Evolutionary conservation across 2,888 invertebrate genomes (phyloP).

Genomic region (Lymantria dispar): DNA sequence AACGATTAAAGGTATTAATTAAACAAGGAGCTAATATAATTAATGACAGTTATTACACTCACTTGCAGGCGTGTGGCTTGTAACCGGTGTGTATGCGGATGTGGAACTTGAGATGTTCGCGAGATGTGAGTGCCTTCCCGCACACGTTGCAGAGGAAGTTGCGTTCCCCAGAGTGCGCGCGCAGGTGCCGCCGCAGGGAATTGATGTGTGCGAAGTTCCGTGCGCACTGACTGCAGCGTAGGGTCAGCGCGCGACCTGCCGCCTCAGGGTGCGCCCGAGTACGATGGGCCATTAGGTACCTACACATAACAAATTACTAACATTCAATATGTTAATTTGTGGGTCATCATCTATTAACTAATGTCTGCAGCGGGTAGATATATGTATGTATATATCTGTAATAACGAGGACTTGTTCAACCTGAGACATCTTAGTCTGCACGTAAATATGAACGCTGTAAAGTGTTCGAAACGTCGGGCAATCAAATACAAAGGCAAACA

Average conservation of each 20-base stretch:
- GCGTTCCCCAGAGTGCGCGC: conserved; percentile 73
- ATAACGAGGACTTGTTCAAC: too few species aligned
- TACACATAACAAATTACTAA: too few species aligned
- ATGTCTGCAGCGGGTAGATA: too few species aligned
- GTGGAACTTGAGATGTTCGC: conserved; percentile 84
- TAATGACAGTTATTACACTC: conserved; percentile 7
- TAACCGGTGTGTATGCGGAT: conserved; percentile 84
- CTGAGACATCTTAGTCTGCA: too few species aligned
- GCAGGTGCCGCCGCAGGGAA: conserved; percentile 72
- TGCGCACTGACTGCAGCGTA: conserved; percentile 69
- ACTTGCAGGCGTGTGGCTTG: conserved; percentile 83
- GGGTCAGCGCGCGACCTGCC: conserved; percentile 52
- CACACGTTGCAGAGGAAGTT: conserved; percentile 84
- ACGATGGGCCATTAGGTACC: conserved; percentile 65
- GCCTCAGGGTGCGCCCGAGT: conserved; percentile 58
- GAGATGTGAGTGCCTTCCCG: conserved; percentile 82
- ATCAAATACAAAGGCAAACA: too few species aligned
- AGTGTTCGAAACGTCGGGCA: too few species aligned
- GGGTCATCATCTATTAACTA: too few species aligned
- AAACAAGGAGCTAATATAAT: too few species aligned
- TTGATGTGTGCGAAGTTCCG: conserved; percentile 78
- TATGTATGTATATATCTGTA: too few species aligned
- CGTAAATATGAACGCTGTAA: too few species aligned
- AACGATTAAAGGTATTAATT: too few species aligned
- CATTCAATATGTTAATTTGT: too few species aligned